Conservation (phyloP, 2,888 invertebrate genomes). For the Agrochola lota region DNA sequence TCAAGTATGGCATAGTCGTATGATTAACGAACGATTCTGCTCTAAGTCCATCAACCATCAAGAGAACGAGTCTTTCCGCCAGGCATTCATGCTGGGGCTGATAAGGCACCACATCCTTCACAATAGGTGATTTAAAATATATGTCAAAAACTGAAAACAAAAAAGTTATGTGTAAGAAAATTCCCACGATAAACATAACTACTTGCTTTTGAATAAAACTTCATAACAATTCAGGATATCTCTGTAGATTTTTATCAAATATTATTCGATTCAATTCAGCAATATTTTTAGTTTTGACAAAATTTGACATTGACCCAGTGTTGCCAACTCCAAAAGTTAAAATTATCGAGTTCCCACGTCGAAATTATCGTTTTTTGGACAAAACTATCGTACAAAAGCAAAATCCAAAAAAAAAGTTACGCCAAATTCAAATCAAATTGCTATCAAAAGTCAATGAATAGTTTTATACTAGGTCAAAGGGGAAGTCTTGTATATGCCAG, state of each 20-base stretch:
- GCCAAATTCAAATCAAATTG: too few relatives aligned
- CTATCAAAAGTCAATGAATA: too few relatives aligned
- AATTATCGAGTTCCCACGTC: too few relatives aligned
- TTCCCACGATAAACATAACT: slow-evolving; percentile 86
- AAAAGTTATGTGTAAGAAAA: slow-evolving; percentile 93
- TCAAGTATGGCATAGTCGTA: slow-evolving; percentile 91
- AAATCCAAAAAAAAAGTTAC: too few relatives aligned
- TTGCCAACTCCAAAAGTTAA: too few relatives aligned
- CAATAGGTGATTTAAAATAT: slow-evolving; percentile 97
- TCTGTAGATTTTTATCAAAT: neutral
- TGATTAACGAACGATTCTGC: slow-evolving; percentile 95
- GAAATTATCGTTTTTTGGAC: too few relatives aligned
- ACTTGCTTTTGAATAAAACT: slow-evolving; percentile 9
- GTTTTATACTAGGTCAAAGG: too few relatives aligned
- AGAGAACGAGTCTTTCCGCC: slow-evolving; percentile 95
- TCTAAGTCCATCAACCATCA: slow-evolving; percentile 98
- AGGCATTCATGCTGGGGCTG: slow-evolving; percentile 87
- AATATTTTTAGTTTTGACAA: too few relatives aligned
- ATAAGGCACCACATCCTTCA: slow-evolving; percentile 92
- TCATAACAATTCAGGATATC: slow-evolving; percentile 15
- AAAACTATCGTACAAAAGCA: too few relatives aligned
- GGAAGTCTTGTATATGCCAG: too few relatives aligned
- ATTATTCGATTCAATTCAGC: too few relatives aligned
- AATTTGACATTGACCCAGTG: too few relatives aligned
- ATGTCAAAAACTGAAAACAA: slow-evolving; percentile 97